A percentile compares a stretch with the other conserved stretches of the same genome.
Conservation (phyloP, 2,113 vertebrate species). For the Phalacrocorax aristotelis region DNA sequence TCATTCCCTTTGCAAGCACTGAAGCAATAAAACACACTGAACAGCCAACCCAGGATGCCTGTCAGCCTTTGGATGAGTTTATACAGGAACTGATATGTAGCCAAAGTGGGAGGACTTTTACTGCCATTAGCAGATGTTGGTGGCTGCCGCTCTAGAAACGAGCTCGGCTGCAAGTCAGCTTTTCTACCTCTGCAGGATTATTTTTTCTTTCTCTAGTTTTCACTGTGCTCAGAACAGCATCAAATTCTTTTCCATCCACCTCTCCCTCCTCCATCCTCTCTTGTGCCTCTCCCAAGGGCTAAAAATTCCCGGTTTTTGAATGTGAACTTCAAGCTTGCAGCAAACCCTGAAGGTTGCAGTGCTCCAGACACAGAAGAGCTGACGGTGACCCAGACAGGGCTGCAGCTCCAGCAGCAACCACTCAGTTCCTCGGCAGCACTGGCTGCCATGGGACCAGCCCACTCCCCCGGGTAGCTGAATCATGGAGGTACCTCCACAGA, state of each 20-base stretch:
- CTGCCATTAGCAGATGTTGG: constrained; percentile 35
- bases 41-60: neutral
- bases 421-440: accelerated
- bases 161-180: neutral
- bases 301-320: neutral
- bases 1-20: accelerated
- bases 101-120: constrained; percentile 4
- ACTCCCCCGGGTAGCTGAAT: accelerated
- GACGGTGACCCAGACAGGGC: accelerated
- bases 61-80: neutral
- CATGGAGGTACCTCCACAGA: accelerated
- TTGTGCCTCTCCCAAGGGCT: neutral
- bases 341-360: neutral
- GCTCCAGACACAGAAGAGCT: neutral
- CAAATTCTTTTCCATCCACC: neutral
- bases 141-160: constrained; percentile 2
- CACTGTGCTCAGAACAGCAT: neutral
- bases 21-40: neutral
- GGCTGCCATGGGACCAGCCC: accelerated
- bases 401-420: neutral
- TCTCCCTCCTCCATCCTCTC: neutral
- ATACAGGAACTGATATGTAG: neutral
- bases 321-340: accelerated
- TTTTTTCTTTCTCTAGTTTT: neutral
- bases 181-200: neutral